Base-by-base conservation (phyloP, 2,797 vertebrate genomes). In the Sebastes kiyomatsui region DNA sequence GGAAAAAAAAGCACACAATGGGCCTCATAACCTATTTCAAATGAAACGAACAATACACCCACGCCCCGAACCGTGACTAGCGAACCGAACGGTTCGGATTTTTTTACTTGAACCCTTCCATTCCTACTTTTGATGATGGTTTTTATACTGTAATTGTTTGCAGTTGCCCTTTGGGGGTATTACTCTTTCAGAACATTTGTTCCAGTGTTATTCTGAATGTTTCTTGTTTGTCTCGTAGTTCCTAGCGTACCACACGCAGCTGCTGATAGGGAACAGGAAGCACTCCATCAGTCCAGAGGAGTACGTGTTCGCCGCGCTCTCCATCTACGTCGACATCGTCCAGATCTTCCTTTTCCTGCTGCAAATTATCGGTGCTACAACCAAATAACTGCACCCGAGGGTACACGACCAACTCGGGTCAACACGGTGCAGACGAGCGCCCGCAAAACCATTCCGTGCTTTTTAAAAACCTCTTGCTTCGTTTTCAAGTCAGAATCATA, bases 221-320 rank as follows among this genome's bases (percentile, higher is more conserved):
- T 18, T 75, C 23, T 72, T 12, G 3, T 82, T 2, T 85, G 33
- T 74, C 52, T 65, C 72, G 3, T 85, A 99, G 98, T 99, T 99
- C 90, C 94, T 99, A 69, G 98, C 97, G 1, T 99, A 98, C 11
- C 97, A 99, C 92, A 99, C 99, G 0, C 99, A 99, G 89, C 93
- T 99, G 67, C 95, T 99, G 75, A 95, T 99, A 60, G 99, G 99
- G 7, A 99, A 99, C 94, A 94, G 98, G 90, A 98, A 98, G 91
- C 92, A 98, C 83, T 95, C 97, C 3, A 96, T 99, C 90, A 95
- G 95, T 71, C 97, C 97, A 0, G 99, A 99, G 90, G 98, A 99
- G 72, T 99, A 99, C 0, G 78, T 99, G 81, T 99, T 96, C 0
- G 99, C 96, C 0, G 98, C 99, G 2, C 95, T 99, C 73, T 96